phyloP scores from a whole-genome alignment of 2,797 vertebrate genomes.

The Tiaroga cobitis region DNA sequence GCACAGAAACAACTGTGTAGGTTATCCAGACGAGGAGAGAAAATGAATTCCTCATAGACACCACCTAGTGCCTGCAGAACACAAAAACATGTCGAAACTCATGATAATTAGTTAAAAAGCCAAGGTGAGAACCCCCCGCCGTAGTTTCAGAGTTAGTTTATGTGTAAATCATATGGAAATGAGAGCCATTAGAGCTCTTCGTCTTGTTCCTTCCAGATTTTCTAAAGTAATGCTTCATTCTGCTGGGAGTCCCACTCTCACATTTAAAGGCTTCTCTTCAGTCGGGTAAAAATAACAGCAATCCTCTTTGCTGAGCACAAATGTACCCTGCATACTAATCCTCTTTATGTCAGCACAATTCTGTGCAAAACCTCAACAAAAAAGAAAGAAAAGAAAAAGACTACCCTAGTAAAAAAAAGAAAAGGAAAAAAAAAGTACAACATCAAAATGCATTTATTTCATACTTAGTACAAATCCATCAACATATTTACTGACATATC shows the following conservation, averaged over 20 bases:
- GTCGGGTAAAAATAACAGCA: constrained; percentile 3
- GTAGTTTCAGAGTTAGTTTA: constrained; percentile 4
- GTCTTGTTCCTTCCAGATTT: not conserved
- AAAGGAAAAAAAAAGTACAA: too few relatives aligned
- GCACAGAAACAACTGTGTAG: constrained; percentile 98
- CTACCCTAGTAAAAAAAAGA: not conserved
- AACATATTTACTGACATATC: not conserved
- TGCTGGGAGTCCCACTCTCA: not conserved
- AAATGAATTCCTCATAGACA: constrained; percentile 92
- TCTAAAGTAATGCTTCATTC: constrained; percentile 18
- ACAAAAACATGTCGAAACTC: constrained; percentile 27
- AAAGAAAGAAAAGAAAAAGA: not conserved
- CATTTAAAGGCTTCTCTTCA: not conserved
- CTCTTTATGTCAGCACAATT: constrained; percentile 23
- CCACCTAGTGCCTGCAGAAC: constrained; percentile 88
- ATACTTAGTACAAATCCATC: not conserved
- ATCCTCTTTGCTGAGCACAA: constrained; percentile 29
- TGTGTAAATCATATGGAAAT: constrained; percentile 39
- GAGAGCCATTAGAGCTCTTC: constrained; percentile 19
- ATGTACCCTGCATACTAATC: constrained; percentile 35
- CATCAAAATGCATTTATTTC: not conserved
- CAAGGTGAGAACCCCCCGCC: not conserved
- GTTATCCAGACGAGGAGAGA: constrained; percentile 93
- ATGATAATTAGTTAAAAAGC: constrained; percentile 6
- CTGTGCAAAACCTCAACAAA: not conserved